Evolutionary conservation across 1,140 invertebrate species (phyloP).

Genomic region (Holotrichia oblita): DNA sequence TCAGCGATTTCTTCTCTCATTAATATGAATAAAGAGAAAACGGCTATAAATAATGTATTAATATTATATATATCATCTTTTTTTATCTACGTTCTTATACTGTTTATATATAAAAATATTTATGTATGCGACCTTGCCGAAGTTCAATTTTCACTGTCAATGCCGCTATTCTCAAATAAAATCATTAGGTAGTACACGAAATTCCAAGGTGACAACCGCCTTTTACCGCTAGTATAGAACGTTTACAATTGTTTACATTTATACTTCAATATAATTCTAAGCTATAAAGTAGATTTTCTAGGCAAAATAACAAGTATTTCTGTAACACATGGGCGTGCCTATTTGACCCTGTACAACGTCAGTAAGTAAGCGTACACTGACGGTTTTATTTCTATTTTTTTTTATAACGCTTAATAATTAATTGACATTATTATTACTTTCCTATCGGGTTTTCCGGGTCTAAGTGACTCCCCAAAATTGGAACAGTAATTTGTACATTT

Average conservation of each 20-base stretch:
- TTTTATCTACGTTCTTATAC: background rate
- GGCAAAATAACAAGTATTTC: slow-evolving; percentile 12
- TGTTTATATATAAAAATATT: background rate
- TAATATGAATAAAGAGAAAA: background rate
- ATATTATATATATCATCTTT: too few relatives aligned
- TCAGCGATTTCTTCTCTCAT: background rate
- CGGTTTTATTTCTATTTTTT: background rate
- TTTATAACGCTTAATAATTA: background rate
- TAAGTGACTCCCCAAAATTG: slow-evolving; percentile 2
- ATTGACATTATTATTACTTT: background rate
- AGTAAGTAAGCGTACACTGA: background rate
- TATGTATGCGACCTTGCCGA: background rate
- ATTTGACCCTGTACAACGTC: background rate
- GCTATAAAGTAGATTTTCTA: background rate
- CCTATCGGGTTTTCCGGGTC: slow-evolving; percentile 5
- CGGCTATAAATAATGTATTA: background rate
- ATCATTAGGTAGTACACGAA: background rate
- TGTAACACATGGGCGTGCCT: background rate
- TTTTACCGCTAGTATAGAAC: background rate
- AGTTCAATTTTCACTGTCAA: slow-evolving; percentile 29
- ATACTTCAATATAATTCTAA: background rate
- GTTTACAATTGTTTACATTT: background rate
- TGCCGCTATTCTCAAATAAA: background rate
- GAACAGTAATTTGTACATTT: background rate
- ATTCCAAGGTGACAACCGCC: background rate